These are phyloP conservation scores for Maniola hyperantus DNA, from an alignment of 2,888 invertebrate species.

Conservation along the genomic window DNA sequence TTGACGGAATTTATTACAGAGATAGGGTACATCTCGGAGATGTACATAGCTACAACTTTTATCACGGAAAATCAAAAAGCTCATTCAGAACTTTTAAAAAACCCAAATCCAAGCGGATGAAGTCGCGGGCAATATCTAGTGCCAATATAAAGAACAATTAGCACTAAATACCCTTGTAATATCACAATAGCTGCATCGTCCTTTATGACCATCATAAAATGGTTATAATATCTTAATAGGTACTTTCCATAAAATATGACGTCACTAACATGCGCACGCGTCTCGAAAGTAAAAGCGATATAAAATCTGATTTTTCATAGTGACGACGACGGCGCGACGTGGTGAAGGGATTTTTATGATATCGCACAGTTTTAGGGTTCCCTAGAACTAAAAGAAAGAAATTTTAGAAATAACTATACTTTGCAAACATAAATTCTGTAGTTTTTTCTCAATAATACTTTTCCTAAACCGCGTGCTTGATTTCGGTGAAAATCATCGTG, in stretches of 20 bases:
- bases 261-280: constrained; percentile 73
- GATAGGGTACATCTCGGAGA: no score
- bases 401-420: background rate
- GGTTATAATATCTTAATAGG: constrained; percentile 39
- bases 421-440: no score
- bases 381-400: background rate
- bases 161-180: constrained; percentile 61
- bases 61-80: no score
- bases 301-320: constrained; percentile 43
- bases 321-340: no score
- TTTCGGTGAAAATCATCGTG: no score
- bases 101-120: no score
- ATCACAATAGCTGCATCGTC: constrained; percentile 49
- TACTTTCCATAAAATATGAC: constrained; percentile 38
- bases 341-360: constrained; percentile 46
- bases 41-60: no score
- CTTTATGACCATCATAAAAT: constrained; percentile 50
- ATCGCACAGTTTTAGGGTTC: constrained; percentile 43
- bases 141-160: constrained; percentile 66
- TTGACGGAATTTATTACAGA: no score
- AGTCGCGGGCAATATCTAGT: background rate
- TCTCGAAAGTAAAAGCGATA: constrained; percentile 49
- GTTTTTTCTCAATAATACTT: no score
- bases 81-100: no score
- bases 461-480: no score